These are phyloP conservation scores for Meriones unguiculatus DNA, from an alignment of 2,113 vertebrate genomes.

Conservation along the genomic window DNA sequence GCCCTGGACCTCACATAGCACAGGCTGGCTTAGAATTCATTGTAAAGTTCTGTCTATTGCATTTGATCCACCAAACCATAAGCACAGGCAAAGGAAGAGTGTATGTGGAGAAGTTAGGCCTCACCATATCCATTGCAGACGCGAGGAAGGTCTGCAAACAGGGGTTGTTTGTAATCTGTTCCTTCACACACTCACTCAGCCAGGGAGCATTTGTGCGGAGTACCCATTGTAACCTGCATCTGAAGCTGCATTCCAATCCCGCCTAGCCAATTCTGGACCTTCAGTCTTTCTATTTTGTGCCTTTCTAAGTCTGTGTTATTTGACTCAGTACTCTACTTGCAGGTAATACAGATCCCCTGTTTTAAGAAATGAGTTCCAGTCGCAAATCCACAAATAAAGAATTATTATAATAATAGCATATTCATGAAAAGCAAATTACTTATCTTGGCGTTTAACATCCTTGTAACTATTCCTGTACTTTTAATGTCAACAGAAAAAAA, in stretches of 20 bases:
- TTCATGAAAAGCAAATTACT: constrained; percentile 88
- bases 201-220: not conserved
- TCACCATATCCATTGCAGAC: not conserved
- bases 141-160: not conserved
- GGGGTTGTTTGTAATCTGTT: not conserved
- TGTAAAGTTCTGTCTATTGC: not conserved
- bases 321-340: constrained; percentile 71
- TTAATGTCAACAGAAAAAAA: constrained; percentile 88
- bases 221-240: not conserved
- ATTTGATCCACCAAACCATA: constrained; percentile 23
- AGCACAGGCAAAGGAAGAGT: not conserved
- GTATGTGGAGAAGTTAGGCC: not conserved
- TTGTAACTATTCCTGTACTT: constrained; percentile 85
- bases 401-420: constrained; percentile 89
- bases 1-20: not conserved
- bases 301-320: constrained; percentile 63
- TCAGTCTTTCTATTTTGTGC: constrained; percentile 51
- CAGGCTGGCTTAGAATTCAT: not conserved
- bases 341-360: constrained; percentile 74
- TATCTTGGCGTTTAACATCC: constrained; percentile 84
- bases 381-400: constrained; percentile 83
- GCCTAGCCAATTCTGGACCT: constrained; percentile 11
- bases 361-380: constrained; percentile 83
- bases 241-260: not conserved
- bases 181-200: not conserved